Base-by-base conservation (phyloP, 2,797 vertebrate genomes). In the Sebastes wilsoni region DNA sequence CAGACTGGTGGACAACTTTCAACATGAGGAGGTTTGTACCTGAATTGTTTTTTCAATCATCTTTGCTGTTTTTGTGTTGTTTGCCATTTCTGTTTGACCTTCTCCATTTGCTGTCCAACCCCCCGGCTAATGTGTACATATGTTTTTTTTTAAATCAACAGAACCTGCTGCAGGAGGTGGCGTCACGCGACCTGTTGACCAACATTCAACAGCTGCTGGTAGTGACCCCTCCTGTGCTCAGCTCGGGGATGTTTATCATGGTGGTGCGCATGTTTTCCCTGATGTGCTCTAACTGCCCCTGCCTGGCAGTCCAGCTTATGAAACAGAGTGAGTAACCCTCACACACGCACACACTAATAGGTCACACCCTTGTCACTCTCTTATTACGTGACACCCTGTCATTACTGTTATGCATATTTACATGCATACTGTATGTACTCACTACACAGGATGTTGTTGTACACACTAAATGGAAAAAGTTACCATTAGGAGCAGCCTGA, bases 161-260 rank as follows among this genome's bases (percentile, higher is more conserved):
- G 99, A 99, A 99, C 93, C 96, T 99, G 82, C 95, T 99, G 71
- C 99, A 99, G 94, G 98, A 99, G 91, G 98, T 99, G 90, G 98
- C 98, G 27, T 99, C 98, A 34, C 97, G 97, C 86, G 98, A 99
- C 91, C 96, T 99, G 87, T 95, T 99, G 89, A 99, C 98, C 70
- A 99, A 99, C 92, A 98, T 99, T 88, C 99, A 99, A 93, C 99
- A 99, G 84, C 96, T 99, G 72, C 92, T 99, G 93, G 98, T 99
- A 1, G 98, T 99, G 88, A 99, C 98, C 4, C 99, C 99, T 74
- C 99, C 99, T 6, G 97, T 99, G 84, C 95, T 99, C 91, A 99
- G 98, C 95, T 99, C 99, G 36, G 98, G 98, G 90, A 99, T 99
- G 99, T 99, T 99, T 93, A 99, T 99, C 92, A 99, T 99, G 98